Evolutionary conservation across 1,140 invertebrate species (phyloP), one percentile per base, ranked within the genome.

Genomic region (Piezodorus guildinii): DNA sequence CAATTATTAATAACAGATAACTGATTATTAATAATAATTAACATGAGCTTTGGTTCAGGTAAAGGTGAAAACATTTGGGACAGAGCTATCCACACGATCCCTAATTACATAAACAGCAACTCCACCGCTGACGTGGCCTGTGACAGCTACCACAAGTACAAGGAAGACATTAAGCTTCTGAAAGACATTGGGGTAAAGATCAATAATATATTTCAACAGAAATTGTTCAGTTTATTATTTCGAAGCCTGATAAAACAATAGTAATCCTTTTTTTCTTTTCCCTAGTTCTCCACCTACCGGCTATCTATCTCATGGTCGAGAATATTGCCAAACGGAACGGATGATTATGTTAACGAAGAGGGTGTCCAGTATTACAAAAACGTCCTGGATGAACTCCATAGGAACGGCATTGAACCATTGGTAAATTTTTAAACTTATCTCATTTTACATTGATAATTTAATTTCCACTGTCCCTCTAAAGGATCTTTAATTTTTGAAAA

Each of bases 231-330:
- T 9, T 39, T 39, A 30, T 39, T 12, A 1, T 6, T 39, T 10
- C 34, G 12, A 6, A 6, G 4, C 34, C 6, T 39, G 27, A 30
- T 6, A 10, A 39, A 39, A 39, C 3, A 39, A 30, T 4, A 30
- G 8, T 30, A 10, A 39, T 39, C 34, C 2, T 39, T 39, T 39
- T 39, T 4, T 5, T 30, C 30, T 30, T 30, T 39, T 39, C 12
- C 12, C 6, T 39, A 69, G 68, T 44, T 81, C 0, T 72, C 79
- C 62, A 74, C 80, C 51, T 87, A 87, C 70, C 77, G 85, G 16
- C 85, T 87, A 71, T 87, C 85, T 0, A 76, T 87, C 65, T 81
- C 83, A 0, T 87, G 85, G 85, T 73, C 85, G 0, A 71, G 85
- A 27, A 76, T 87, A 12, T 72, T 86, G 54, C 84, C 85, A 2